Conservation (phyloP, 64 coral and sea anemone species). For the Montipora cactus region DNA sequence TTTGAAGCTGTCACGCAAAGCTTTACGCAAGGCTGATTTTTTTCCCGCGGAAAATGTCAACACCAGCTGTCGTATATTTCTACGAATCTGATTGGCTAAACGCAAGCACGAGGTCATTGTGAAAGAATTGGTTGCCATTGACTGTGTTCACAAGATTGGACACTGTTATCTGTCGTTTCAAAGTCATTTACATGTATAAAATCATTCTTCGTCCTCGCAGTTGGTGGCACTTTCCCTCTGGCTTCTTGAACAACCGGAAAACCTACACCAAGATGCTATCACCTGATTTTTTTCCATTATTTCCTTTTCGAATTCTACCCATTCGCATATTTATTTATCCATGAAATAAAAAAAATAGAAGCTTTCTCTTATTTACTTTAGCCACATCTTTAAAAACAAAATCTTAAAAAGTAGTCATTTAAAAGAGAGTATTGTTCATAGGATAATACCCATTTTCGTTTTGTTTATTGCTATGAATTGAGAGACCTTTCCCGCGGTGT, state of each 20-base stretch:
- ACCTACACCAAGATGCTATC: not conserved
- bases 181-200: slow-evolving; percentile 17
- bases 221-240: slow-evolving; percentile 37
- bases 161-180: slow-evolving; percentile 33
- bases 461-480: slow-evolving; percentile 35
- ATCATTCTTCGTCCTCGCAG: not conserved
- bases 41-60: slow-evolving; percentile 92
- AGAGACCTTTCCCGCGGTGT: slow-evolving; percentile 14
- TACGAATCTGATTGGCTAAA: slow-evolving; percentile 79
- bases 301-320: slow-evolving; percentile 1
- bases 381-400: slow-evolving; percentile 10
- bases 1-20: not conserved
- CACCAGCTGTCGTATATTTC: slow-evolving; percentile 73
- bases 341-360: not conserved
- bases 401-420: not conserved
- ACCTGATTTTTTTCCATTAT: slow-evolving; percentile 17
- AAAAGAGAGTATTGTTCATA: not conserved
- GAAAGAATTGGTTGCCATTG: slow-evolving; percentile 24
- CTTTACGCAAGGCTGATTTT: slow-evolving; percentile 76
- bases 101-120: slow-evolving; percentile 14
- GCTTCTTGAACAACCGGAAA: slow-evolving; percentile 11
- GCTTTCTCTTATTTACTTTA: not conserved
- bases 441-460: slow-evolving; percentile 1
- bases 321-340: not conserved
- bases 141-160: not conserved